Base-by-base conservation (phyloP, 1,140 invertebrate species). In the Drosophila ficusphila region DNA sequence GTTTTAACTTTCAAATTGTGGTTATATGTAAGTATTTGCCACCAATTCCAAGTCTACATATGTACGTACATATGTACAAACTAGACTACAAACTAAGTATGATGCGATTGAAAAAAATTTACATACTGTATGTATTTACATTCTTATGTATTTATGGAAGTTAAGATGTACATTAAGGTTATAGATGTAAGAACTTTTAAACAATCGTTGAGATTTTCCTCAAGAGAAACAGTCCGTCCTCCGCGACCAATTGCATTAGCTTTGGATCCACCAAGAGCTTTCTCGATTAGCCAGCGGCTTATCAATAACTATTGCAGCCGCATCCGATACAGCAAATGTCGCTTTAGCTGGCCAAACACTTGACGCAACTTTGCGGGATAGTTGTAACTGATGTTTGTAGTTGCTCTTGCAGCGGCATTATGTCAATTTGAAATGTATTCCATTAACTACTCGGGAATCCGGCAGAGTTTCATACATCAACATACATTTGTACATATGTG, bases 391-490 rank as follows among this genome's bases (percentile, higher is more conserved):
- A n/a, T 12, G 11, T 52, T 5, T 27, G 27, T 41, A 51, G 58
- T 64, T 51, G 36, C 19, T 25, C 14, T 49, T 42, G 39, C 18
- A 36, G 39, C 38, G 57, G 42, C 41, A 60, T 61, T 48, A 64
- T 65, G 52, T 39, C 68, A 56, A 57, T 48, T 34, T 47, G 27
- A 21, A 41, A 70, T 41, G 41, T 58, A 48, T 71, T 71, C 68
- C 68, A 71, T 68, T 68, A 71, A 71, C 38, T 44, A 48, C 33
- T 71, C 68, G 18, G 38, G 25, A 69, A 69, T 71, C 42, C 65
- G 71, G 53, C 67, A 29, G 19, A 70, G 31, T 31, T 41, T 7
- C 19, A 18, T 12, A 8, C 19, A 25, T n/a, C n/a, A 12, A 42
- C 19, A 41, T n/a, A n/a, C 31, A 11, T 7, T 1, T 3, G 14